Evolutionary conservation across 2,888 invertebrate species (phyloP), one percentile per base, ranked within the genome.

Genomic region (Tortrix viridana): DNA sequence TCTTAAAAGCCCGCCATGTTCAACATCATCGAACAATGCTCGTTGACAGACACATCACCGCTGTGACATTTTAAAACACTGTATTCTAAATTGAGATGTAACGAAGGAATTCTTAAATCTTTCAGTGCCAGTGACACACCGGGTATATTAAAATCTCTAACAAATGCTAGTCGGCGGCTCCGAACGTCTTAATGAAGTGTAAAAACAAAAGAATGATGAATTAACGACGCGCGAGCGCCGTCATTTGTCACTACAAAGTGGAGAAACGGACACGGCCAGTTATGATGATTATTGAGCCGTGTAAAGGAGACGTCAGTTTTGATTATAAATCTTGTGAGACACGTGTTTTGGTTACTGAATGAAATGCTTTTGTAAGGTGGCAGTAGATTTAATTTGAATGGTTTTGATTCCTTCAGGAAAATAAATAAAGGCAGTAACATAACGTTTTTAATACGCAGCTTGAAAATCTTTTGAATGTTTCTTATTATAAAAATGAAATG

Each of bases 201-300:
- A 49, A 60, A 66, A 67, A 71, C 71, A 74, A 71, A 74, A 69
- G 65, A 57, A 55, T 71, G 70, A 74, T 74, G 71, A 73, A 78
- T 76, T 76, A 73, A 71, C 70, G 64, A 60, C 63, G 61, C 66
- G 70, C 67, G 66, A 69, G 71, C 70, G 65, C 65, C 59, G 71
- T 74, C 79, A 70, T 79, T 78, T 78, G 76, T 79, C 77, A 76
- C 57, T 68, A 67, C 69, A 69, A 76, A 77, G 71, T 76, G 74
- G 69, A 68, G 62, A 67, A 71, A 64, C 69, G 67, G 62, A 48
- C 63, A 58, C 53, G 58, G 52, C 53, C 53, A 9, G 48, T 58
- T 55, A 58, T 63, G 58, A 58, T 22, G 52, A 26, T 53, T 58
- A 63, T 53, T 47, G 63, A 63, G 22, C 46, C 63, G 43, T 58